Base-by-base conservation (phyloP, 1,140 invertebrate species). In the Drosophila takahashii region DNA sequence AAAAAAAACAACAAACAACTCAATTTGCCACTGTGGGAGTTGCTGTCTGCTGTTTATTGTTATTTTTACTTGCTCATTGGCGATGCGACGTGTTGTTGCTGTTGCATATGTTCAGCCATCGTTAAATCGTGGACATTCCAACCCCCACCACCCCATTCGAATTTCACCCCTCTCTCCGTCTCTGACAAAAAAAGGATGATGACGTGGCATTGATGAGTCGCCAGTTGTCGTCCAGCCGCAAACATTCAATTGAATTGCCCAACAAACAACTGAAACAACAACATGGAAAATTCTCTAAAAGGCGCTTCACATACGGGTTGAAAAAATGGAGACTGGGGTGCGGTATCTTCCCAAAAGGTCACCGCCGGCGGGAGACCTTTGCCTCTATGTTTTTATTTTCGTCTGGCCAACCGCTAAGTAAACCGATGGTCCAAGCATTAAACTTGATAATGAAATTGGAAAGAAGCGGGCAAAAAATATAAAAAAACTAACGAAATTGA, bases 361-460 rank as follows among this genome's bases (percentile, higher is more conserved):
- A 74, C 32, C 54, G 54, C 42, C 64, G 42, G 42, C 53, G 51
- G 64, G 41, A 76, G 59, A 48, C 58, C 60, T 60, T 72, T 64
- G 53, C 7, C 15, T 22, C 26, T 37, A 47, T 57, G 47, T 60
- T 71, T 71, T 57, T 75, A 52, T 58, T 37, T 41, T 36, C 32
- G 18, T 73, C 62, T 37, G 47, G 36, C 61, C 45, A 37, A 51
- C 37, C 36, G 65, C 77, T 74, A 70, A 85, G 73, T 85, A 85
- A 69, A 62, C 56, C 78, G 64, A 71, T 64, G 78, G 58, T 56
- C 64, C 44, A 13, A 34, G 18, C 83, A 87, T 86, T 75, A 81
- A 78, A 67, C 78, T 75, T 86, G 83, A 86, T 86, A 86, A 81
- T 78, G 75, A 81, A 87, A 87, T 75, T 64, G 83, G 48, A 86